Evolutionary conservation across 2,113 vertebrate species (phyloP).

Genomic region (Takifugu flavidus): DNA sequence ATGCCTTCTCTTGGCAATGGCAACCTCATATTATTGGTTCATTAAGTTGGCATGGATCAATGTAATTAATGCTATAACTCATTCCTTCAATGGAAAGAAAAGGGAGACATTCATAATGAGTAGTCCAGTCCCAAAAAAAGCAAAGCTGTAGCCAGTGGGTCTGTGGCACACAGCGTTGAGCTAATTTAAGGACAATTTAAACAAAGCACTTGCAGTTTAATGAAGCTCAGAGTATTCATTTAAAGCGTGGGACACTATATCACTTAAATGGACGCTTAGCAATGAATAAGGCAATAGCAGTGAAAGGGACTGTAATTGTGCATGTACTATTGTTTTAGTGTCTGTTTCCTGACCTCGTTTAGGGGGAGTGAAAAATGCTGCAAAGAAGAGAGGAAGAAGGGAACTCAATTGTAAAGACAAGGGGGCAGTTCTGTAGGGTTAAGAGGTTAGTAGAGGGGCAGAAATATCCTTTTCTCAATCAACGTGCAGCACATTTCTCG

Average conservation of each 20-base stretch:
- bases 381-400: constrained; percentile 5
- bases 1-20: constrained; percentile 61
- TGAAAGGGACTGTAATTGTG: constrained; percentile 33
- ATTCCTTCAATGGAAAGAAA: constrained; percentile 35
- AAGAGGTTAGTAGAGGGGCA: neutral
- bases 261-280: constrained; percentile 45
- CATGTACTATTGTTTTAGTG: constrained; percentile 1
- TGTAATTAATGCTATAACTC: constrained; percentile 69
- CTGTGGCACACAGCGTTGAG: constrained; percentile 3
- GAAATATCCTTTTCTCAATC: neutral
- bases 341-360: constrained; percentile 22
- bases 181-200: constrained; percentile 39
- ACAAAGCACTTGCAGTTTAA: constrained; percentile 30
- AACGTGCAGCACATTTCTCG: neutral
- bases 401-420: constrained; percentile 1
- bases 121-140: constrained; percentile 16
- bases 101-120: constrained; percentile 15
- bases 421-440: neutral
- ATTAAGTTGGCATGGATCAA: constrained; percentile 67
- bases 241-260: constrained; percentile 23
- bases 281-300: constrained; percentile 31
- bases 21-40: constrained; percentile 65
- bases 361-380: constrained; percentile 4
- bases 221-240: constrained; percentile 30
- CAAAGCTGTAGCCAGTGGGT: constrained; percentile 15